Evolutionary conservation across 2,113 vertebrate genomes (phyloP), one percentile per base, ranked within the genome.

Genomic region (Antidorcas marsupialis): DNA sequence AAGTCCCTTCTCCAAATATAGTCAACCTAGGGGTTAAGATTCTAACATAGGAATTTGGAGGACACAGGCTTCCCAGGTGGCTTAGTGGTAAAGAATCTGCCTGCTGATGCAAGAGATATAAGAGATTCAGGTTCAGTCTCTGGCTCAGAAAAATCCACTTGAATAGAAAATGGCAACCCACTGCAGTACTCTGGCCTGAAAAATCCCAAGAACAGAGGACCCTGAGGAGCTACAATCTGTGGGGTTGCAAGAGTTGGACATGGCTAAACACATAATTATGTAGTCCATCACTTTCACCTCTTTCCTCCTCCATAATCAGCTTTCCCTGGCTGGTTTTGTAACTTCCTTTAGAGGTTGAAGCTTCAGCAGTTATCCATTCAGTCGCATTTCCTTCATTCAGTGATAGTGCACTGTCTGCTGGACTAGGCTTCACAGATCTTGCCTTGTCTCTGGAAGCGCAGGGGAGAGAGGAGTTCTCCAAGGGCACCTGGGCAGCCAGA

Each of bases 351-450:
- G 39, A 39, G 23, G 14, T 1, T 59, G 15, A 36, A 8, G 1
- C 14, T 55, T 81, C 57, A 16, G 25, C 15, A 79, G 28, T 50
- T 17, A 79, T 19, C 28, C 45, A 5, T 28, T 12, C 12, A 12
- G 57, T 62, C 7, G 5, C 12, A 2, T 39, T 30, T 9, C 19
- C 43, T 53, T 47, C 2, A 55, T 60, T 62, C 14, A 19, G 7
- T 21, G 7, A 5, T 8, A 23, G 25, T 4, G 1, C 0, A 8
- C n/a, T 21, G 47, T 64, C 43, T 67, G 43, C 0, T 47, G 1
- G 74, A 5, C 25, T 25, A 9, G 21, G 2, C 5, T 62, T 15
- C 30, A 14, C 15, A 62, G n/a, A 71, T 14, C 23, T 28, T 0
- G 4, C n/a, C 8, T 52, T 5, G 11, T 36, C 27, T 47, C 25